Percentiles rank a stretch among this genome's conserved stretches.
Conservation (phyloP, 1,140 invertebrate species). For the Ips nitidus region DNA sequence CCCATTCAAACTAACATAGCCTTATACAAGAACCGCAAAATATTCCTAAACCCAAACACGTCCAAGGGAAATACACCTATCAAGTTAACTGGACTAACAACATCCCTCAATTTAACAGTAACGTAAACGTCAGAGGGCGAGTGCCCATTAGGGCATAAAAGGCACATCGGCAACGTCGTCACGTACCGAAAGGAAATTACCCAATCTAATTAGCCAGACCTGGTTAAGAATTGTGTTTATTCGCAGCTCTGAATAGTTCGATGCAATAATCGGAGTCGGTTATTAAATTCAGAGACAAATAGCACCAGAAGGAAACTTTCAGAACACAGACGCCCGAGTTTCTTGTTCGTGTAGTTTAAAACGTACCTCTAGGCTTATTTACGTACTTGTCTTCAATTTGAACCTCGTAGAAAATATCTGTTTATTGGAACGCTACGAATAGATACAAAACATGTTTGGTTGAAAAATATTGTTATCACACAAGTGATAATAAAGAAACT, state of each 20-base stretch:
- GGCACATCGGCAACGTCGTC: conserved; percentile 7
- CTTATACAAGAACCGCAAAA: background rate
- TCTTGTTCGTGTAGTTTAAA: too few relatives aligned
- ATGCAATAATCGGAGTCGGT: conserved; percentile 9
- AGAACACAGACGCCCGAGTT: too few relatives aligned
- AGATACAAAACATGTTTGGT: too few relatives aligned
- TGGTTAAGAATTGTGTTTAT: conserved; percentile 15
- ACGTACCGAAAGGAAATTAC: conserved; percentile 12
- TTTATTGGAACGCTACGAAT: too few relatives aligned
- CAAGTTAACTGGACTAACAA: background rate
- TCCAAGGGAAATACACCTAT: background rate
- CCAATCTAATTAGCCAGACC: conserved; percentile 11
- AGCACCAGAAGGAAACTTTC: background rate
- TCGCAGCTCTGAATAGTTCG: conserved; percentile 9
- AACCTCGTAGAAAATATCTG: too few relatives aligned
- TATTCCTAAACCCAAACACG: background rate
- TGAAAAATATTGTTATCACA: too few relatives aligned
- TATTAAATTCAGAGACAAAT: conserved; percentile 5
- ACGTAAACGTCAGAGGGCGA: conserved; percentile 6
- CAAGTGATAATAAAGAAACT: too few relatives aligned
- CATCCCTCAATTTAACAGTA: conserved; percentile 7
- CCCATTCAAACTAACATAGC: background rate
- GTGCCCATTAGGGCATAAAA: conserved; percentile 1
- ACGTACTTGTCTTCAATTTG: too few relatives aligned
- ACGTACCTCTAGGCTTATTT: too few relatives aligned